Evolutionary conservation across 2,113 vertebrate genomes (phyloP), one percentile per base, ranked within the genome.

Genomic region (Burhinus bistriatus): DNA sequence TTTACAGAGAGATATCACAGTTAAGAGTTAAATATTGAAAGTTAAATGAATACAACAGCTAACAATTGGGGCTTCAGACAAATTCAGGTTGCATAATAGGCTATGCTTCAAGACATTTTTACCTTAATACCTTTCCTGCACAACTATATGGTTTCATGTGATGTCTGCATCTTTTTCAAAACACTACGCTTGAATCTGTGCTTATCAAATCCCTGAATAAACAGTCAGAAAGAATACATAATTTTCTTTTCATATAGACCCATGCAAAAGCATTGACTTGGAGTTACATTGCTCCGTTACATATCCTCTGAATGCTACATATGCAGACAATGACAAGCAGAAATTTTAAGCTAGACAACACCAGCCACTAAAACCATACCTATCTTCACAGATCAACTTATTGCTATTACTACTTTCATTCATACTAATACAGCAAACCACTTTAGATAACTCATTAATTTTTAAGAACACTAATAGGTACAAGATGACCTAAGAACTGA

Each of bases 1-100:
- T 92, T 92, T 83, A 96, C 90, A 96, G 80, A 93, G 69, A 95
- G 83, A 93, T 93, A 93, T 90, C 76, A 87, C 87, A 80, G 62
- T 76, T 92, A 66, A 78, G 85, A 83, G 61, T 90, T 86, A 94
- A 87, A 93, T 84, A 95, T 15, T 4, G 29, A 90, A 94, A 96
- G 83, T 72, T 45, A 81, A 93, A 86, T 86, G 0, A 76, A 89
- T 70, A 89, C 51, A 95, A 23, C 58, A 84, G 80, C 95, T 94
- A 96, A 81, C 59, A 93, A 83, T 0, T 78, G 77, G 95, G 71
- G 79, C 85, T 93, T 86, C 42, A 95, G 71, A 88, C 34, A 93
- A 92, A 79, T 89, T 94, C 57, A 89, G 78, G 51, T 95, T 95
- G 77, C 49, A 71, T 59, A 91, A 78, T 9, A 93, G 32, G 92